phyloP scores from a whole-genome alignment of 2,888 invertebrate species.

The Melanophora roralis region DNA sequence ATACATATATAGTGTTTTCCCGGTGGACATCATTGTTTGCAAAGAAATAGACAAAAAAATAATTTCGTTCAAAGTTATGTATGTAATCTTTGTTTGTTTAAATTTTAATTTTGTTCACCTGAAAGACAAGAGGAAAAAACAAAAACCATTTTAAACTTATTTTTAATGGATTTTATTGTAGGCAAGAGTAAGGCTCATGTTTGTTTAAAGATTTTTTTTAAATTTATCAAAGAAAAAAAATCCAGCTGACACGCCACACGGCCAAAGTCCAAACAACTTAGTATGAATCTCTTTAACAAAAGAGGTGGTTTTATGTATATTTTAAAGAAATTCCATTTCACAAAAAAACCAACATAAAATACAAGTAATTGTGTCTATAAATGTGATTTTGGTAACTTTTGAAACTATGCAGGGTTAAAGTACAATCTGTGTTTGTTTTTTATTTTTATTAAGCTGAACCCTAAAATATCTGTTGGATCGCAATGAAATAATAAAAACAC shows the following conservation, averaged over 20 bases:
- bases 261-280: slow-evolving; percentile 44
- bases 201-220: background rate
- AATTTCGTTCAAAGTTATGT: no score
- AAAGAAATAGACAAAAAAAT: no score
- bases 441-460: background rate
- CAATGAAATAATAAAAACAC: background rate
- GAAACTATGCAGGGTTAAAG: background rate
- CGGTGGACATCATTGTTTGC: no score
- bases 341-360: slow-evolving; percentile 2
- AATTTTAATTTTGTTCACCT: no score
- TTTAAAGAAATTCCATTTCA: slow-evolving; percentile 14
- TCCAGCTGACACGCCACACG: slow-evolving; percentile 41
- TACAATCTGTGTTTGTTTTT: background rate
- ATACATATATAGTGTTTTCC: no score
- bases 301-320: no score
- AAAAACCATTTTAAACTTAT: no score
- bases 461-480: background rate
- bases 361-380: background rate
- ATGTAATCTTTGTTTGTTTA: no score
- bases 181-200: background rate
- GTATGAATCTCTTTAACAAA: slow-evolving; percentile 3
- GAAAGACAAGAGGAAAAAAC: no score
- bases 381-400: background rate
- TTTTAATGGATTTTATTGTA: no score
- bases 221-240: slow-evolving; percentile 3